Percentiles rank a stretch among this genome's conserved stretches.
phyloP scores from a whole-genome alignment of 2,113 vertebrate species.

The Prochilodus magdalenae region DNA sequence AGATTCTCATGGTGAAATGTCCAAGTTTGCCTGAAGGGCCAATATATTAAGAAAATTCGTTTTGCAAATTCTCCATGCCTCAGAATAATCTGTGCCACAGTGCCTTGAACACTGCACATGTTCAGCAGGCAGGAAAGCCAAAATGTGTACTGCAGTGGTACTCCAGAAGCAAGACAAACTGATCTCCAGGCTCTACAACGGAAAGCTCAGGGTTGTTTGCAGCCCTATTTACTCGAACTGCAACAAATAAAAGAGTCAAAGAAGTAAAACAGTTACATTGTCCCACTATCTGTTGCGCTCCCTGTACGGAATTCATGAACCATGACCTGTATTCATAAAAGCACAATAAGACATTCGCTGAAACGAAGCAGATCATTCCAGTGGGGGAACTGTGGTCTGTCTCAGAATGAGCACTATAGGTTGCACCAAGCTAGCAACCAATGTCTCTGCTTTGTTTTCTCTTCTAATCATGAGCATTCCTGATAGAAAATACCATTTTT shows the following conservation, averaged over 20 bases:
- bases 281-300: background rate
- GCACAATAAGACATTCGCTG: background rate
- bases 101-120: background rate
- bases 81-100: background rate
- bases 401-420: background rate
- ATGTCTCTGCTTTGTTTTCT: background rate
- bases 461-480: background rate
- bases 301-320: background rate
- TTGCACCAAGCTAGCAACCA: background rate
- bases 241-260: background rate
- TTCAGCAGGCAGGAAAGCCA: background rate
- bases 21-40: too few relatives aligned
- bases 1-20: too few relatives aligned
- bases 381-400: background rate
- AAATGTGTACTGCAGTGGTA: background rate
- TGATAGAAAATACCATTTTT: background rate
- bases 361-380: background rate
- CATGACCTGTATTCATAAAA: constrained; percentile 22
- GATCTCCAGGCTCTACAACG: background rate
- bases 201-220: background rate
- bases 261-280: background rate
- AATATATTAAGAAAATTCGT: background rate
- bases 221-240: background rate
- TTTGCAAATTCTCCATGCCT: background rate
- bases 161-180: background rate